Conservation (phyloP, 2,113 vertebrate species). For the Trogon melanurus region DNA sequence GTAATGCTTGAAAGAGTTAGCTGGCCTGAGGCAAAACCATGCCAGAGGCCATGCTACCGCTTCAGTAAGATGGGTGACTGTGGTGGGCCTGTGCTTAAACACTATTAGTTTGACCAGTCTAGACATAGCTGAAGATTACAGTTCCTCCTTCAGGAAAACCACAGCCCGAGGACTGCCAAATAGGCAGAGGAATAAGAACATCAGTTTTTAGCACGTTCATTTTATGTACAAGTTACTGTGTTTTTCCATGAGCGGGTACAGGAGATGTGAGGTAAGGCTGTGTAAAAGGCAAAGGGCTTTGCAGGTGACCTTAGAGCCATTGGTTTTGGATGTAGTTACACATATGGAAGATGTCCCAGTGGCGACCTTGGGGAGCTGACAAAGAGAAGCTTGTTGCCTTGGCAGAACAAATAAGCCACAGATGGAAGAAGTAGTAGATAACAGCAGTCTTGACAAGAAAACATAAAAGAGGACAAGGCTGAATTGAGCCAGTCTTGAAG, state of each 20-base stretch:
- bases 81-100: neutral
- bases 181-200: neutral
- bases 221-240: neutral
- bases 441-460: slow-evolving; percentile 30
- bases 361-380: slow-evolving; percentile 4
- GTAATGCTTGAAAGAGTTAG: neutral
- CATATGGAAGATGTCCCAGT: slow-evolving; percentile 1
- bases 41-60: neutral
- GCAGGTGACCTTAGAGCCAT: neutral
- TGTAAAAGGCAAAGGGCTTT: slow-evolving; percentile 13
- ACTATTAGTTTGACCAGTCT: neutral
- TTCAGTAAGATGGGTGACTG: neutral
- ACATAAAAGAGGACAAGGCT: neutral
- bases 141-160: slow-evolving; percentile 3
- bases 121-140: neutral
- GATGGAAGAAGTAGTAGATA: slow-evolving; percentile 25
- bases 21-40: neutral
- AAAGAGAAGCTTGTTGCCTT: slow-evolving; percentile 14
- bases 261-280: neutral
- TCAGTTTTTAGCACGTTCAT: neutral
- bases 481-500: slow-evolving; percentile 21
- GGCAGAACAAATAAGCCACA: slow-evolving; percentile 34
- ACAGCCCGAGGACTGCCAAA: neutral
- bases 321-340: neutral
- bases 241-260: neutral